Conservation (phyloP, 1,140 invertebrate genomes). For the Drosophila carrolli region DNA sequence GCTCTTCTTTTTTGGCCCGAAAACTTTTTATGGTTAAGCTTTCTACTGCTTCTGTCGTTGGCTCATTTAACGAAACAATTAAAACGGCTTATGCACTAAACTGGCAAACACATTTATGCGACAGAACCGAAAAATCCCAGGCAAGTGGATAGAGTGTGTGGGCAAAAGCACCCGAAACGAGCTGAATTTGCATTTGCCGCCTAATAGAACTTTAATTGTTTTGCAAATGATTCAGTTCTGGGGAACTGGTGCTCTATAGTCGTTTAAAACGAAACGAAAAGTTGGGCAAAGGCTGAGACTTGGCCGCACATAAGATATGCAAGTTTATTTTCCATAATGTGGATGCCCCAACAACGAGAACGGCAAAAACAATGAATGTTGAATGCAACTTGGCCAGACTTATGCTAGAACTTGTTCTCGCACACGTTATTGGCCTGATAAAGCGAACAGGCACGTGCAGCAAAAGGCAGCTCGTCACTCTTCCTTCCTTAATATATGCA, state of each 20-base stretch:
- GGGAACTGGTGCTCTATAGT: not conserved
- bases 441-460: conserved; percentile 62
- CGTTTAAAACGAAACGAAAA: conserved; percentile 53
- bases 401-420: conserved; percentile 38
- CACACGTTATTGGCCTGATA: conserved; percentile 73
- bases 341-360: conserved; percentile 13
- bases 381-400: conserved; percentile 49
- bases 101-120: conserved; percentile 61
- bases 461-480: conserved; percentile 13
- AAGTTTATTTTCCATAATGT: conserved; percentile 70
- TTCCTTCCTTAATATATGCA: conserved; percentile 7
- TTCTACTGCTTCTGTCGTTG: conserved; percentile 30
- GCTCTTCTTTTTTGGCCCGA: conserved; percentile 8
- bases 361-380: conserved; percentile 34
- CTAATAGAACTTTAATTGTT: conserved; percentile 82
- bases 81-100: conserved; percentile 75
- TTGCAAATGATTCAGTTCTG: conserved; percentile 48
- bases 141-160: conserved; percentile 18
- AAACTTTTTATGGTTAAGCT: conserved; percentile 36
- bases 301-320: conserved; percentile 41
- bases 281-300: conserved; percentile 18
- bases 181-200: conserved; percentile 74
- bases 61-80: conserved; percentile 81
- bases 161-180: conserved; percentile 26
- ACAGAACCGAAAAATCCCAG: conserved; percentile 46